These are phyloP conservation scores for Anas bahamensis DNA, from an alignment of 2,797 vertebrate genomes.

Conservation along the genomic window DNA sequence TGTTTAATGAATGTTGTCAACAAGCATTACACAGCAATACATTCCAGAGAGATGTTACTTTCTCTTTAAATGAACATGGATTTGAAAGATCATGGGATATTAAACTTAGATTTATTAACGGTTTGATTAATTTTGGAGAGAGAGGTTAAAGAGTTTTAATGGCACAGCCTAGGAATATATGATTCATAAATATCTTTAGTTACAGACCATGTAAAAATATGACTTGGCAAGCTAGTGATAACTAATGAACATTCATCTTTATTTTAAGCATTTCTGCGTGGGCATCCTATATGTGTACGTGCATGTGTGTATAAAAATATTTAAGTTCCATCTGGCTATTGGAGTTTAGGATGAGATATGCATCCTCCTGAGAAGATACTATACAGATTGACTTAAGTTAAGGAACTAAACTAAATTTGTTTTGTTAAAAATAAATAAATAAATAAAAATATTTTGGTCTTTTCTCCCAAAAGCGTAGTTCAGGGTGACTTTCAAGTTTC, in stretches of 20 bases:
- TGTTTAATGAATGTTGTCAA: not conserved
- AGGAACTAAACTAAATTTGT: not conserved
- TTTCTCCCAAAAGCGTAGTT: not conserved
- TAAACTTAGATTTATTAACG: not conserved
- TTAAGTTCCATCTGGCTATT: not conserved
- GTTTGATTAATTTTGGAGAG: not conserved
- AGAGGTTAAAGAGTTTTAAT: not conserved
- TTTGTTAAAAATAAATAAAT: not conserved
- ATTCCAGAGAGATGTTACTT: not conserved
- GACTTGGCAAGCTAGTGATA: not conserved
- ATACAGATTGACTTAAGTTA: not conserved
- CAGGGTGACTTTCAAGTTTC: not conserved
- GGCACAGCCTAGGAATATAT: not conserved
- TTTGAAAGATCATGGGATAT: not conserved
- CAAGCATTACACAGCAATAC: not conserved
- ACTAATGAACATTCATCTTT: not conserved
- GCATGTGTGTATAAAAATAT: not conserved
- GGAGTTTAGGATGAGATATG: not conserved
- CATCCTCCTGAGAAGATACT: not conserved
- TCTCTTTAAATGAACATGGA: not conserved
- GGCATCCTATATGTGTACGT: accelerated
- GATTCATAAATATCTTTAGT: not conserved
- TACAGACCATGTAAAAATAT: not conserved
- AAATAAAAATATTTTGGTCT: not conserved
- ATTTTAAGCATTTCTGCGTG: not conserved